phyloP scores from a whole-genome alignment of 2,797 vertebrate species.

The Naso thynnoides region DNA sequence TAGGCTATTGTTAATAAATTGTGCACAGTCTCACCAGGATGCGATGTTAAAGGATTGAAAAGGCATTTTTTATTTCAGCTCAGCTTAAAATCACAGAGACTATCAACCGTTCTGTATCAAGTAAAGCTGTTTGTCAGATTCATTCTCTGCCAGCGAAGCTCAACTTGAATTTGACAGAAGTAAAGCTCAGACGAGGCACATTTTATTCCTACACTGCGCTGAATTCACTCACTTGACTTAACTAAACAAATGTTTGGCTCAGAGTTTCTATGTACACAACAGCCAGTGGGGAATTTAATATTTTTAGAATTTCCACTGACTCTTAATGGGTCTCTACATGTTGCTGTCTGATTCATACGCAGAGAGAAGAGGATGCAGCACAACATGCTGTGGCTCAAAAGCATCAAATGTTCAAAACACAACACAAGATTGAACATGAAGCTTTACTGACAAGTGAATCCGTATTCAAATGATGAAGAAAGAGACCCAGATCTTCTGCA shows the following conservation, averaged over 20 bases:
- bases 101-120: conserved; percentile 29
- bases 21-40: too few relatives aligned
- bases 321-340: conserved; percentile 56
- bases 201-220: conserved; percentile 28
- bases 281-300: conserved; percentile 45
- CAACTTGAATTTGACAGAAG: conserved; percentile 51
- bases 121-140: conserved; percentile 42
- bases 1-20: too few relatives aligned
- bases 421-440: background rate
- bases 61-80: too few relatives aligned
- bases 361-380: conserved; percentile 15
- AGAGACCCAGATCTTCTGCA: background rate
- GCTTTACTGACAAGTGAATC: background rate
- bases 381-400: conserved; percentile 4
- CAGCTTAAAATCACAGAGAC: conserved; percentile 19
- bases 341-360: conserved; percentile 50
- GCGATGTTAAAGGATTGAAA: too few relatives aligned
- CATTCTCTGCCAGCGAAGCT: conserved; percentile 27
- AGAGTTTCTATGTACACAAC: conserved; percentile 17
- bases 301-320: conserved; percentile 58
- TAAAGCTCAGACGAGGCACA: conserved; percentile 18
- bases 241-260: conserved; percentile 42
- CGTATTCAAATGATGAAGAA: background rate
- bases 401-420: background rate
- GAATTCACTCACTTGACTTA: conserved; percentile 40